These are phyloP conservation scores for Parus major DNA, from an alignment of 2,113 vertebrate species.

Conservation along the genomic window DNA sequence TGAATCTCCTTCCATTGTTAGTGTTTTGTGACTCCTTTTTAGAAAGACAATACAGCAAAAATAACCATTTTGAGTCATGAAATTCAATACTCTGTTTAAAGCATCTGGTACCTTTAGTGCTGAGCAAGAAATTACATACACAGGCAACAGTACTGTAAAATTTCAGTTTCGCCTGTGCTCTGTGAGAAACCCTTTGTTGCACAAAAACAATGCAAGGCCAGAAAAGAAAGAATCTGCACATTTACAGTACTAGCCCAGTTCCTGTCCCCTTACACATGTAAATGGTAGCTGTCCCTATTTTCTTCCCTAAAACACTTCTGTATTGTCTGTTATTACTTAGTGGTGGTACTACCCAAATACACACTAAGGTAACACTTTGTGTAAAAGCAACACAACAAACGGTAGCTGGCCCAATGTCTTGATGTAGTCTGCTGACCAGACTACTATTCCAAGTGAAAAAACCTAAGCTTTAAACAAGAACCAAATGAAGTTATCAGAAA, in stretches of 20 bases:
- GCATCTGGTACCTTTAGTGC: not conserved
- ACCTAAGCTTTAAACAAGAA: not conserved
- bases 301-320: not conserved
- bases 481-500: not conserved
- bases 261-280: not conserved
- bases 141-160: not conserved
- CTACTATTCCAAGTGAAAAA: not conserved
- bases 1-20: not conserved
- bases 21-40: not conserved
- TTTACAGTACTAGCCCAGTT: not conserved
- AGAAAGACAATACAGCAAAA: not conserved
- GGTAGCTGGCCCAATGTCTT: not conserved
- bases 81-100: not conserved
- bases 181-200: not conserved
- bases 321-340: not conserved
- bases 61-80: not conserved
- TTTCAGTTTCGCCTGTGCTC: not conserved
- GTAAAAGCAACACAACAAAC: not conserved
- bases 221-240: not conserved
- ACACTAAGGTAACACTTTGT: rapidly evolving
- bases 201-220: rapidly evolving
- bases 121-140: not conserved
- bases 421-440: not conserved
- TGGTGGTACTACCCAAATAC: not conserved
- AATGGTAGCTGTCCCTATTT: not conserved